Base-by-base conservation (phyloP, 2,888 invertebrate species). In the Ernsta delagoae region DNA sequence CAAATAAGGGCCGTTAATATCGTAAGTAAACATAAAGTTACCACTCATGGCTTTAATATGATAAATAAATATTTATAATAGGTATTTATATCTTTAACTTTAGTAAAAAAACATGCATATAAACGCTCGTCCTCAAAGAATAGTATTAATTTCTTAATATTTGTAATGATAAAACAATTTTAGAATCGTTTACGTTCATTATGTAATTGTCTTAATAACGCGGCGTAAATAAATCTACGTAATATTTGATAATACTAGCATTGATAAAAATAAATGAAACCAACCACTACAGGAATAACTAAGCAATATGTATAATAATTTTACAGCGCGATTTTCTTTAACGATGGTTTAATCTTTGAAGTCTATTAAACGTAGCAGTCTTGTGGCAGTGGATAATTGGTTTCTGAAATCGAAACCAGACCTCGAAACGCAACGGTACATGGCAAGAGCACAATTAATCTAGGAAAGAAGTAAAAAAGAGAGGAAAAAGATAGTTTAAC, bases 321-420 rank as follows among this genome's bases (percentile, higher is more conserved):
- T 50, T 16, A 8, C 3, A 50, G 16, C 50, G 8, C n/a, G 7
- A 53, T 24, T 53, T 53, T 53, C 24, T 53, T 4, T 3, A 9
- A 24, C 24, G 7, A 36, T 59, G n/a, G 39, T 41, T 24, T 11
- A 24, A 63, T 53, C 39, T 53, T 50, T 63, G 43, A 43, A 43
- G 34, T 53, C 34, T 66, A 41, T 34, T 66, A 34, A 60, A 59
- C 60, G 16, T n/a, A n/a, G n/a, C n/a, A n/a, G n/a, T n/a, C n/a
- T n/a, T n/a, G n/a, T 43, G 53, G 53, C 31, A 60, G 31, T 59
- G 41, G 60, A 43, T 60, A 67, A 61, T 67, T 67, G 67, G 54
- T 61, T 56, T 61, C 16, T 36, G 60, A 67, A 67, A 67, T 61
- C 12, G 43, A n/a, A n/a, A n/a, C n/a, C n/a, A n/a, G n/a, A n/a